These are phyloP conservation scores for Pachypeltis micranthus DNA, from an alignment of 1,140 invertebrate genomes.

Conservation along the genomic window DNA sequence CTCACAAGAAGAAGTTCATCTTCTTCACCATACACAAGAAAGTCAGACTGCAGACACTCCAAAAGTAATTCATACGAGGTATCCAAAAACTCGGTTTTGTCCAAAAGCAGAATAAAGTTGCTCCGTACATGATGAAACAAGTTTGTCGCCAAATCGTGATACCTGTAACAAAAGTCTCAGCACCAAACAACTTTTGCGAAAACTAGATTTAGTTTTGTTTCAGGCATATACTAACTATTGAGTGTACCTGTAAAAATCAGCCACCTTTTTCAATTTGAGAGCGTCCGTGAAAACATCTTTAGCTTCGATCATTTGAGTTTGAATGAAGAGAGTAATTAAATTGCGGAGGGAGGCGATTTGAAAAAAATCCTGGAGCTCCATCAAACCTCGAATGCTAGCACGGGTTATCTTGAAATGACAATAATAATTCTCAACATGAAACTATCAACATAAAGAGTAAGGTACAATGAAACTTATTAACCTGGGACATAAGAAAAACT, in stretches of 20 bases:
- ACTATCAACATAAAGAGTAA: too few species aligned
- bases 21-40: background rate
- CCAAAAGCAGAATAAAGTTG: background rate
- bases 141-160: background rate
- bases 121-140: background rate
- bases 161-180: background rate
- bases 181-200: background rate
- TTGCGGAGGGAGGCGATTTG: background rate
- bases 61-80: background rate
- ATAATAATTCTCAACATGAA: too few species aligned
- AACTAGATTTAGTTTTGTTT: too few species aligned
- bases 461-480: too few species aligned
- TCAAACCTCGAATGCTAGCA: background rate
- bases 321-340: background rate
- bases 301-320: background rate
- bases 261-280: background rate
- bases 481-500: too few species aligned
- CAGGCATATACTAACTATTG: too few species aligned
- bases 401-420: background rate
- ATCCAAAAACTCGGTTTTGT: background rate
- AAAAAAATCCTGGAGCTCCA: background rate
- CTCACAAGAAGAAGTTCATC: background rate
- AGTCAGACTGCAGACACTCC: background rate
- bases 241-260: background rate
- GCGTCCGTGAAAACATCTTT: background rate